Evolutionary conservation across 2,113 vertebrate genomes (phyloP), one percentile per base, ranked within the genome.

Genomic region (Dissostichus mawsoni): DNA sequence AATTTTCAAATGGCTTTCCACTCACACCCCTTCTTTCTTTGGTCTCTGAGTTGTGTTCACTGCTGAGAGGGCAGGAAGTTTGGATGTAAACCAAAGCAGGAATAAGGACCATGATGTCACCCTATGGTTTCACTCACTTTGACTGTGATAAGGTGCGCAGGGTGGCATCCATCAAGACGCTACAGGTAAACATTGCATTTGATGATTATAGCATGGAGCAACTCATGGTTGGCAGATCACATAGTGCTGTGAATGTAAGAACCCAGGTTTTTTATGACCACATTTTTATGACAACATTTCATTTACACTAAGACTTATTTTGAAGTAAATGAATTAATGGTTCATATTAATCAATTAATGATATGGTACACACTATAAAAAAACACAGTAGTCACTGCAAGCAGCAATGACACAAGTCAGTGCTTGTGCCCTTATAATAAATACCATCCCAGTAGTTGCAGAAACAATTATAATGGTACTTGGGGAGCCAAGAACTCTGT

Each of bases 1-100:
- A 44, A 88, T 82, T 51, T 87, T 81, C 51, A 69, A 57, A 74
- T 48, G 74, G 41, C 33, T 79, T 50, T 55, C 9, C 29, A 3
- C 44, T 10, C 63, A 20, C 61, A 18, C 17, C 12, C 10, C 33
- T 41, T 20, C 51, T 51, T 41, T 58, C 4, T 14, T 23, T 45
- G 50, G 69, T 63, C 44, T 67, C 62, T 58, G 20, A 29, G 33
- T 65, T 80, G 44, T 8, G 0, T 69, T 89, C 25, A 68, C 52
- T 70, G 17, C 65, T 0, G 36, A 81, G 59, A 84, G 74, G 62
- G 69, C 70, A 85, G 81, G 82, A 89, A 69, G 81, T 80, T 67
- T 88, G 69, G 68, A 84, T 63, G 66, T 86, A 89, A 89, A 83
- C 80, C 65, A 81, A 81, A 82, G 56, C 0, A 16, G 79, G 73